Percentiles rank a stretch among this genome's conserved stretches.
These are phyloP conservation scores for Sphaerodactylus townsendi DNA, from an alignment of 2,113 vertebrate species.

Conservation along the genomic window DNA sequence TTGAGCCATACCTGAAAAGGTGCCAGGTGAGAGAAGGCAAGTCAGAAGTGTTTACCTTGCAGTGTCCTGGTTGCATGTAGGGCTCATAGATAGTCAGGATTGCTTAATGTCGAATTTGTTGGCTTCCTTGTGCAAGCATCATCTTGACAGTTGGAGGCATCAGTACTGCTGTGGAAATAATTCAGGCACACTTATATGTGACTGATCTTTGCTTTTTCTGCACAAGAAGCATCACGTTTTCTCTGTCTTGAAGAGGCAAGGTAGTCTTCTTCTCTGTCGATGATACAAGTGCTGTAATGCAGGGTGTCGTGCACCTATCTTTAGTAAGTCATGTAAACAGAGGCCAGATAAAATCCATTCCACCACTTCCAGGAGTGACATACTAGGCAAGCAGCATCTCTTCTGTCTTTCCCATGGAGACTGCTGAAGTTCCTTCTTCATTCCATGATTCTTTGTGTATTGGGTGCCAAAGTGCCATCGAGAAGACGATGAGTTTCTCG, in stretches of 20 bases:
- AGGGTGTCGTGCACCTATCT: not conserved
- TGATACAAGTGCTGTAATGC: not conserved
- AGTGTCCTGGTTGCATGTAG: not conserved
- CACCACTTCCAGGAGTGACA: not conserved
- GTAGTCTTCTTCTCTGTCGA: not conserved
- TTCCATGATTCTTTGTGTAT: not conserved
- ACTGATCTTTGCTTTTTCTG: not conserved
- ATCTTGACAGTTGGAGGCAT: not conserved
- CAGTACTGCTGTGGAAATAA: not conserved
- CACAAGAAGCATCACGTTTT: not conserved
- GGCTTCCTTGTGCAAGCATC: not conserved
- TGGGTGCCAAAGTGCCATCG: not conserved
- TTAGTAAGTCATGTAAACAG: not conserved
- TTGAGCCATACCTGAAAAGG: slow-evolving; percentile 8
- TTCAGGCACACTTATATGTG: not conserved
- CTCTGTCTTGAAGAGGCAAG: not conserved
- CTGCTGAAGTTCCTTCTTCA: not conserved
- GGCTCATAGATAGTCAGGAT: no score
- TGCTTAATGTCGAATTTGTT: not conserved
- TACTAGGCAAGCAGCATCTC: not conserved
- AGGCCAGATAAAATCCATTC: not conserved
- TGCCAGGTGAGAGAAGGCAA: slow-evolving; percentile 39
- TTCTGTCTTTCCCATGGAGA: not conserved
- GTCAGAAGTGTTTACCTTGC: slow-evolving; percentile 12
- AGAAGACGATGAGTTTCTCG: not conserved